Base-by-base conservation (phyloP, 2,888 invertebrate species). In the Ecliptopera silaceata region DNA sequence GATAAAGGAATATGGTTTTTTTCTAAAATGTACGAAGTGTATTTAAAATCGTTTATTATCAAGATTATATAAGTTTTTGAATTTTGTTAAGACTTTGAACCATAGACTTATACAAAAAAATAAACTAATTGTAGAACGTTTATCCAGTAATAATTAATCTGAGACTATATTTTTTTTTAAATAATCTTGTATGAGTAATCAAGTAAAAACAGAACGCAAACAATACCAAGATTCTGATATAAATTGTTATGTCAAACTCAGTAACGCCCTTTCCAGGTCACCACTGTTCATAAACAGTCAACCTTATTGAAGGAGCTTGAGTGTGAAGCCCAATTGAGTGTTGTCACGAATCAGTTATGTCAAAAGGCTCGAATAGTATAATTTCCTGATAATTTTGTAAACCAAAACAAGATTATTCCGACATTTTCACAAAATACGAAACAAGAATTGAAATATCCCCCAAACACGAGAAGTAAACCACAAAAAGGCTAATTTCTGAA, bases 401-500 rank as follows among this genome's bases (percentile, higher is more conserved):
- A 50, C 42, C 54, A 42, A 54, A 59, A 54, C 50, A 50, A 59
- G 42, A 59, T 56, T 56, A 45, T 43, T 56, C 50, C 18, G 41
- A 52, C 47, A 47, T 47, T 50, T 59, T 52, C 61, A 61, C 50
- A 51, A 61, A 44, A 56, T 54, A 47, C 34, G 18, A 20, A 55
- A 56, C 48, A 17, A 38, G 44, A 61, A 61, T 56, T 56, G 59
- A 65, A 65, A 61, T 61, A 61, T 60, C 57, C 44, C 45, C 45
- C 34, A 31, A 63, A 56, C 63, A 56, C 57, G 55, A 57, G 47
- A 45, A 44, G 44, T n/a, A 10, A 36, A 48, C 47, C 34, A 41
- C 42, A 52, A 52, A 52, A 53, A 39, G 31, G 22, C n/a, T 6
- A 0, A 6, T 10, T 29, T 18, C 13, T 5, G 5, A n/a, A 42